Conservation (phyloP, 2,113 vertebrate species). For the Sinosuthora webbiana region DNA sequence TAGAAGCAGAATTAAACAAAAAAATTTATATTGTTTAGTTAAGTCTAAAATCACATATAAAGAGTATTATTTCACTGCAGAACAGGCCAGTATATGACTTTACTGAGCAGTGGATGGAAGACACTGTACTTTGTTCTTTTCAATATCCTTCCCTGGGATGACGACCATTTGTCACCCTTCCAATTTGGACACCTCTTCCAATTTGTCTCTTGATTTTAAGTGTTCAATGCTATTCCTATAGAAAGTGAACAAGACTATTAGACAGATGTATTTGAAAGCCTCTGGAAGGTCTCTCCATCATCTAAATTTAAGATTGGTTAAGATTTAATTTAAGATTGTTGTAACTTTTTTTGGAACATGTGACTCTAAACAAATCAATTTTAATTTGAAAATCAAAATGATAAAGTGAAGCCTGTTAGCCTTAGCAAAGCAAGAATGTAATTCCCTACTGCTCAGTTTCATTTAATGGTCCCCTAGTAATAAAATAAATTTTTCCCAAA, state of each 20-base stretch:
- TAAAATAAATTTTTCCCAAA: not conserved
- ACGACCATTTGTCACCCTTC: too few species aligned
- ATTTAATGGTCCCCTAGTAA: not conserved
- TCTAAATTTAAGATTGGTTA: not conserved
- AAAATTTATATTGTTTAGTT: not conserved
- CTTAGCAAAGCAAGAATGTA: not conserved
- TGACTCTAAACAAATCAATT: not conserved
- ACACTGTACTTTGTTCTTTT: not conserved
- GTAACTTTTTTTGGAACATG: not conserved
- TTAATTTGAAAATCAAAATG: not conserved
- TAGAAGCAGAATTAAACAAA: not conserved
- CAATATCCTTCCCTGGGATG: not conserved
- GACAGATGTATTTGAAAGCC: not conserved
- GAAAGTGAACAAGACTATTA: not conserved
- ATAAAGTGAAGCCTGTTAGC: not conserved
- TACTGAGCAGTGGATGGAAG: not conserved
- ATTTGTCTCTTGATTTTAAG: not conserved
- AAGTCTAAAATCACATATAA: not conserved
- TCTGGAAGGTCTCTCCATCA: not conserved
- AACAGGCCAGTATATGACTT: not conserved
- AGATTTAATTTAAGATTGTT: not conserved
- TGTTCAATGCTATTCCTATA: not conserved
- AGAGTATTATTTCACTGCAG: not conserved
- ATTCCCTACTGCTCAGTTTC: not conserved
- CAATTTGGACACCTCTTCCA: too few species aligned